Evolutionary conservation across 2,113 vertebrate species (phyloP).

Genomic region (Platanista minor): DNA sequence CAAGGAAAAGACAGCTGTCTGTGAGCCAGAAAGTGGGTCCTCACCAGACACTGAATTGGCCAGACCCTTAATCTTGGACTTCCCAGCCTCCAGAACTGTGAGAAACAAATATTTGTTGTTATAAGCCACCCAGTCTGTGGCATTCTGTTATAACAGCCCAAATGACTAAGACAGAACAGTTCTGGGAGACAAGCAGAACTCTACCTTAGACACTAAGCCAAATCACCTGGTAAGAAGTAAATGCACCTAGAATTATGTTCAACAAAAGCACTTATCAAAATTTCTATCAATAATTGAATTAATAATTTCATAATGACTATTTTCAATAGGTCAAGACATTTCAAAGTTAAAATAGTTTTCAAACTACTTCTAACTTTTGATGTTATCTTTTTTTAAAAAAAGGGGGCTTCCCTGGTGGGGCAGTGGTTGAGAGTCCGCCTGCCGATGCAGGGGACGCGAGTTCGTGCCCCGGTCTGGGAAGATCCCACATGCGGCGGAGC

Average conservation of each 20-base stretch:
- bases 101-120: neutral
- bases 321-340: neutral
- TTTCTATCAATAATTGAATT: neutral
- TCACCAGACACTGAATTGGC: neutral
- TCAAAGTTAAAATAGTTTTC: neutral
- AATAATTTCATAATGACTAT: neutral
- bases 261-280: neutral
- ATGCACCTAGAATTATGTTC: neutral
- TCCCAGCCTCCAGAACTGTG: neutral
- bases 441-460: no score
- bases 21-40: neutral
- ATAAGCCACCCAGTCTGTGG: neutral
- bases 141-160: neutral
- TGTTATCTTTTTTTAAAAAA: neutral
- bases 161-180: neutral
- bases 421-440: no score
- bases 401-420: no score
- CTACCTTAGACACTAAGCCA: neutral
- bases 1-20: neutral
- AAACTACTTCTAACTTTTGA: neutral
- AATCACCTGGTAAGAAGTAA: neutral
- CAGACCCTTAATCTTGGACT: neutral
- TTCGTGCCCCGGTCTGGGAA: no score
- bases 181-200: neutral
- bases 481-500: no score